Percentiles rank a stretch among this genome's conserved stretches.
Conservation (phyloP, 1,140 invertebrate species). For the Heliothis virescens region DNA sequence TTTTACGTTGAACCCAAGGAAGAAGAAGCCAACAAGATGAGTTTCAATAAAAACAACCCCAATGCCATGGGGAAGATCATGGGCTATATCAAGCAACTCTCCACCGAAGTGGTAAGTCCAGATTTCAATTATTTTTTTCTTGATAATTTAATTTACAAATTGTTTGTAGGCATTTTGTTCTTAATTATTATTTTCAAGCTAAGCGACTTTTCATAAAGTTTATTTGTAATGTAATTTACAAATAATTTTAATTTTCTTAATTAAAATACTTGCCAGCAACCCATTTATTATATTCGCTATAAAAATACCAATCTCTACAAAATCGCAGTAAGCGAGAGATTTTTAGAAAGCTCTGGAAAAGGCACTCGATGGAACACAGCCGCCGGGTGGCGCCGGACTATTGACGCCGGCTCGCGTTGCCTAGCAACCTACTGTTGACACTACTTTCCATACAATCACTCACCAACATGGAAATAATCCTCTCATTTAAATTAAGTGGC, state of each 20-base stretch:
- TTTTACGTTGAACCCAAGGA: constrained; percentile 42
- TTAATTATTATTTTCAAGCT: too few relatives aligned
- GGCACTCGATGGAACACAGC: constrained; percentile 22
- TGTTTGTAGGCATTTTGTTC: too few relatives aligned
- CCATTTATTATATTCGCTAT: constrained; percentile 6
- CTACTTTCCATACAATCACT: neutral
- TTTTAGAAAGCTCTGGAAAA: constrained; percentile 67
- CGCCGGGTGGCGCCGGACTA: constrained; percentile 38
- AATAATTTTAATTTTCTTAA: too few relatives aligned
- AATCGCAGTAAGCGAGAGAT: constrained; percentile 2
- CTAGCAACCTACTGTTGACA: constrained; percentile 56
- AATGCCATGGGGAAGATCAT: constrained; percentile 83
- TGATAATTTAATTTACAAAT: neutral
- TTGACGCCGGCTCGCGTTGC: constrained; percentile 65
- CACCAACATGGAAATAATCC: neutral
- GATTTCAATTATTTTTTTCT: neutral
- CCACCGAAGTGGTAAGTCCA: constrained; percentile 83
- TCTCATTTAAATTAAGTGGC: neutral
- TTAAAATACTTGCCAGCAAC: neutral
- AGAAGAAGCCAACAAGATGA: constrained; percentile 77
- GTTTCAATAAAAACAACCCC: constrained; percentile 84
- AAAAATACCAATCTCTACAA: neutral
- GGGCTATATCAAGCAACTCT: constrained; percentile 83
- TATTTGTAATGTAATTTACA: neutral
- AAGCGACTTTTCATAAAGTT: neutral